Percentiles rank a stretch among this genome's conserved stretches.
Evolutionary conservation across 2,113 vertebrate species (phyloP).

Genomic region (Eptesicus fuscus): DNA sequence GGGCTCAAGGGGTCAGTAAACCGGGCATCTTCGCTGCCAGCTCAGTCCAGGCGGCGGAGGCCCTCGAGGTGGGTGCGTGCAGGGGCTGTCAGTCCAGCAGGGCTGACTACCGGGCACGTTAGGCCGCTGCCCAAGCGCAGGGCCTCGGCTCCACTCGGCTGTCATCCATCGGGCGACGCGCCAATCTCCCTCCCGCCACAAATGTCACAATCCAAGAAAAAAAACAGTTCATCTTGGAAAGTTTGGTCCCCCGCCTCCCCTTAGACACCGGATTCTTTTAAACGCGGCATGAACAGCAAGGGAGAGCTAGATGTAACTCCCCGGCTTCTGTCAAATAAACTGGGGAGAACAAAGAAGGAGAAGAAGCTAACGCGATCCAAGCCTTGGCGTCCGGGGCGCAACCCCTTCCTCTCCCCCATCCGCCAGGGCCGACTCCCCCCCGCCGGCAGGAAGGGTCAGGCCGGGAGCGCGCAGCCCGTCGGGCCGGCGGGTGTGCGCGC

Average conservation of each 20-base stretch:
- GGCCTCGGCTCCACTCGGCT: not conserved
- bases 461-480: not conserved
- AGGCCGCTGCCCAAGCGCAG: not conserved
- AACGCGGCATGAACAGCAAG: not conserved
- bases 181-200: constrained; percentile 8
- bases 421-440: not conserved
- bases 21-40: not conserved
- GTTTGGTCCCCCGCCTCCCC: not conserved
- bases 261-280: not conserved
- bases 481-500: not conserved
- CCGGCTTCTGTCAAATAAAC: not conserved
- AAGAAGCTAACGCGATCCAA: not conserved
- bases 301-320: not conserved
- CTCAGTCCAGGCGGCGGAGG: not conserved
- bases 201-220: constrained; percentile 57
- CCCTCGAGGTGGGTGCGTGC: not conserved
- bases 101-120: not conserved
- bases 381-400: not conserved
- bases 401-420: not conserved
- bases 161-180: not conserved
- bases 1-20: not conserved
- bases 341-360: constrained; percentile 67
- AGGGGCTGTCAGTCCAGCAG: not conserved
- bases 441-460: not conserved
- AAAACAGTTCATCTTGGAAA: constrained; percentile 45